Evolutionary conservation across 2,888 invertebrate species (phyloP), one percentile per base, ranked within the genome.

Genomic region (Chymomyza procnemis): DNA sequence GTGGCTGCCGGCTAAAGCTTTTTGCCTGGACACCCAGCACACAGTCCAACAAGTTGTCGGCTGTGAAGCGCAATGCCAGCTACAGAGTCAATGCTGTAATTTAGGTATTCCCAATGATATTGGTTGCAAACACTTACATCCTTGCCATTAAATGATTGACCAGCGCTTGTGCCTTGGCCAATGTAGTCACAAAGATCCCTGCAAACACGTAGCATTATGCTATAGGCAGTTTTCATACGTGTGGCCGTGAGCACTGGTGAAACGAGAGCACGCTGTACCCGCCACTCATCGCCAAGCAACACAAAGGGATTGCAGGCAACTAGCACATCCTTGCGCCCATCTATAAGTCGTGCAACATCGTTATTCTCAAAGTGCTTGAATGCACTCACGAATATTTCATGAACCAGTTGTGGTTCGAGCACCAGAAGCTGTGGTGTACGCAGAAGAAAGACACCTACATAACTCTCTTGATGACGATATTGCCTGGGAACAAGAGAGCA

Each of bases 191-290:
- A 88, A 64, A 93, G 88, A 54, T 89, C 88, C 12, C 88, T 78
- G 3, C 91, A 89, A 12, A 92, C 92, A 3, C 91, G 88, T 50
- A 89, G 80, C 67, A 93, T 90, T 19, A 92, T 88, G 1, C 90
- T 86, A 61, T 92, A 92, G 81, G 92, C 91, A 5, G 90, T 88
- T 67, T 92, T 93, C 5, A 90, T 82, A 67, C 92, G 92, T 8
- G 91, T 91, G 14, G 90, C 89, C 9, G 93, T 92, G 64, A 93
- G 91, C 8, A 91, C 91, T 0, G 92, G 92, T 0, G 92, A 91
- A 55, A 93, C 79, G 69, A 92, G 91, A 1, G 88, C 80, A 12
- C 93, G 90, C 6, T 92, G 88, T 5, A 87, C 86, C 47, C 92
- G 92, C 93, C 93, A 93, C 74, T 91, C 89, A 14, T 90, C 86